phyloP scores from a whole-genome alignment of 2,113 vertebrate species.

The Panurus biarmicus region DNA sequence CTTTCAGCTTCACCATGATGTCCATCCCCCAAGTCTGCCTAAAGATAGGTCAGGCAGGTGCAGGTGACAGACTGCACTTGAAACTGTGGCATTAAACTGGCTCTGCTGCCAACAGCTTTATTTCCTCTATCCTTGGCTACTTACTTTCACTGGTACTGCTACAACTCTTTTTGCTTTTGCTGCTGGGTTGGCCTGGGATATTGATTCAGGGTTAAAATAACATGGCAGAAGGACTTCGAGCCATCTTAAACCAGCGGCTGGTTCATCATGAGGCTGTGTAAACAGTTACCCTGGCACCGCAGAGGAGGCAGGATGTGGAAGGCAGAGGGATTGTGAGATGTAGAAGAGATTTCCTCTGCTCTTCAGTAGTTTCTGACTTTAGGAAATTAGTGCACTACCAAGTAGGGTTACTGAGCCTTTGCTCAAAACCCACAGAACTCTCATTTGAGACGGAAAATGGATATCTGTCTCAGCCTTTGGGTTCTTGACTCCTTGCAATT shows the following conservation, averaged over 20 bases:
- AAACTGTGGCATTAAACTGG: not conserved
- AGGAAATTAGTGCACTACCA: not conserved
- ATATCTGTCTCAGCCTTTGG: not conserved
- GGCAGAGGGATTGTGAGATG: not conserved
- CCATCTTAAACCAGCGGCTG: not conserved
- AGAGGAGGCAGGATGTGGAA: not conserved
- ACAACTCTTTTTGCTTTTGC: not conserved
- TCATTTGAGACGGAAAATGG: not conserved
- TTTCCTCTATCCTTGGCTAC: not conserved
- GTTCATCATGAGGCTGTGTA: constrained; percentile 14
- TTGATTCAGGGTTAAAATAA: constrained; percentile 16
- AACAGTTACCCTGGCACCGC: constrained; percentile 3
- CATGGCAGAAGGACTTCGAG: not conserved
- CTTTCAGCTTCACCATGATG: not conserved
- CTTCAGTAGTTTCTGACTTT: not conserved
- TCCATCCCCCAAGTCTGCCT: not conserved
- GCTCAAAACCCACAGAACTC: not conserved
- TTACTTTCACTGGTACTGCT: not conserved
- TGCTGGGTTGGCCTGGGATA: not conserved
- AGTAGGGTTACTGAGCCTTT: not conserved
- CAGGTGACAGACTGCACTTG: not conserved
- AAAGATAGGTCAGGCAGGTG: not conserved
- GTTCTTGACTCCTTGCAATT: not conserved
- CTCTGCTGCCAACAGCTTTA: not conserved
- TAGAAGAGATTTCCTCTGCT: not conserved